Conservation (phyloP, 2,797 vertebrate genomes). For the Percopsis omiscomaycus region DNA sequence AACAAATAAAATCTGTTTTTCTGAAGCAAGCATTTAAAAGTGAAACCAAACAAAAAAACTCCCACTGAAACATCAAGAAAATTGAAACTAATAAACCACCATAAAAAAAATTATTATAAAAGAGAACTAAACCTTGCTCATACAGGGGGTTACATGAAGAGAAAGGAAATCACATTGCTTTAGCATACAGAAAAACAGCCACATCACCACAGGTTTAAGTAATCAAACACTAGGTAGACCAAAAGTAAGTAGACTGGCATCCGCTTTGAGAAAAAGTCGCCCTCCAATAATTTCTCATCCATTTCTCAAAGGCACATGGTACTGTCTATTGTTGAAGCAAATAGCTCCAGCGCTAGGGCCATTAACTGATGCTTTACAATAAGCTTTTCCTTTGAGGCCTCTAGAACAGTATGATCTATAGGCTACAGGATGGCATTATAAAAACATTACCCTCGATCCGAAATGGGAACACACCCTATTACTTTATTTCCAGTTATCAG, state of each 20-base stretch:
- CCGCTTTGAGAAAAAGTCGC: slow-evolving; percentile 2
- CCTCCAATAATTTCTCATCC: slow-evolving; percentile 3
- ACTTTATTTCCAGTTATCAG: slow-evolving; percentile 42
- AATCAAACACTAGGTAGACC: slow-evolving; percentile 25
- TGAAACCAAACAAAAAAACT: no score
- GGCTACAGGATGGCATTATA: slow-evolving; percentile 15
- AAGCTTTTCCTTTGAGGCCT: slow-evolving; percentile 10
- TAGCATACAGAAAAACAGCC: slow-evolving; percentile 35
- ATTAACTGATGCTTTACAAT: slow-evolving; percentile 8
- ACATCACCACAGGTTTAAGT: slow-evolving; percentile 43
- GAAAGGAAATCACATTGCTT: slow-evolving; percentile 36
- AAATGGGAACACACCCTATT: slow-evolving; percentile 29
- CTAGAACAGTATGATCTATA: slow-evolving; percentile 2
- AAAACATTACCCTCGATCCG: slow-evolving; percentile 29
- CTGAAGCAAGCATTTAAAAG: no score
- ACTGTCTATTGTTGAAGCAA: slow-evolving; percentile 14
- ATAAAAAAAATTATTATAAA: slow-evolving; percentile 14
- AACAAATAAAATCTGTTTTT: slow-evolving; percentile 14
- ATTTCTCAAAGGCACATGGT: slow-evolving; percentile 21
- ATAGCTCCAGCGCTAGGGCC: slow-evolving; percentile 14
- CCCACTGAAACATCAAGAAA: no score
- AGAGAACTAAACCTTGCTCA: slow-evolving; percentile 12
- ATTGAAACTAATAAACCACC: no score
- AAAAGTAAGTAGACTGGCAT: slow-evolving; percentile 9
- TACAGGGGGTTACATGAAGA: slow-evolving; percentile 23